phyloP scores from a whole-genome alignment of 2,113 vertebrate genomes.

The Tetrao urogallus region DNA sequence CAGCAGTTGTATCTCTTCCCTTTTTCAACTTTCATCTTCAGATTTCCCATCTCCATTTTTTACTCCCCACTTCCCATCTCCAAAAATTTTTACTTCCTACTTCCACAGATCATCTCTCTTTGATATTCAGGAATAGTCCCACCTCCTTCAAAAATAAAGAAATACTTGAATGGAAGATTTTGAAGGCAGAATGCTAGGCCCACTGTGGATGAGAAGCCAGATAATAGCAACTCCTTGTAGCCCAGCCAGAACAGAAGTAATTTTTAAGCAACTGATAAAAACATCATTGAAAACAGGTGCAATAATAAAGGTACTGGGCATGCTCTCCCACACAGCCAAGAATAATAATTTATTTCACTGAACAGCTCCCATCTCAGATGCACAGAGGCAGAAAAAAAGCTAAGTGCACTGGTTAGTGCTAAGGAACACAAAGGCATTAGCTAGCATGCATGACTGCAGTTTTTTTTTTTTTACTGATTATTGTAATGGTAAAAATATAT shows the following conservation, averaged over 20 bases:
- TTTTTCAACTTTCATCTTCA: not conserved
- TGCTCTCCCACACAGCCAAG: not conserved
- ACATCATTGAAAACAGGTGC: conserved; percentile 55
- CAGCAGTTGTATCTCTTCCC: not conserved
- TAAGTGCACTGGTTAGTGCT: not conserved
- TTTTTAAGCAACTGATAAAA: conserved; percentile 52
- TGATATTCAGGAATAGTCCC: not conserved
- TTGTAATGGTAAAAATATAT: fast-evolving
- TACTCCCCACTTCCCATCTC: not conserved
- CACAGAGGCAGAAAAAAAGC: not conserved
- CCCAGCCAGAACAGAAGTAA: conserved; percentile 1
- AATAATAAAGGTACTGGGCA: conserved; percentile 20
- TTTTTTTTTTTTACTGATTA: not conserved
- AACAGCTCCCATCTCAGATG: not conserved
- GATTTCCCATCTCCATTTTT: not conserved
- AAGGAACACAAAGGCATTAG: not conserved
- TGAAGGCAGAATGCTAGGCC: not conserved
- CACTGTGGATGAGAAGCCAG: not conserved
- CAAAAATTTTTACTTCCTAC: not conserved
- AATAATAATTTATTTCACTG: not conserved
- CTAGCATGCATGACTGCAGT: not conserved
- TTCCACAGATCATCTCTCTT: not conserved
- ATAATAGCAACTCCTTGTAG: conserved; percentile 16
- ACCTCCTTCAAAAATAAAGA: not conserved
- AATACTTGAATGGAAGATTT: not conserved